Evolutionary conservation across 2,797 vertebrate genomes (phyloP).

Genomic region (Todus mexicanus): DNA sequence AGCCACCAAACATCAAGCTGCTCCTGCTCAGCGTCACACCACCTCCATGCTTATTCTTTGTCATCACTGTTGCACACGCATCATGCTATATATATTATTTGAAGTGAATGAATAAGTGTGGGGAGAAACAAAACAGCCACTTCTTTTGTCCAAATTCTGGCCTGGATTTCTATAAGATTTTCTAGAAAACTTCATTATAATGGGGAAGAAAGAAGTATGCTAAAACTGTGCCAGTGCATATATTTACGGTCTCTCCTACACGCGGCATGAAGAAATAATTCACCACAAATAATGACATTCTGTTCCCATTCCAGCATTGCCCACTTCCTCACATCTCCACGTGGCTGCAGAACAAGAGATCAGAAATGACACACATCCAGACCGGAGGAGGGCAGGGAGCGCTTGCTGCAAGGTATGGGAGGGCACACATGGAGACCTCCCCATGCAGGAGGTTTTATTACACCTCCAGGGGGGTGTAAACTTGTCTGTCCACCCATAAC

Average conservation of each 20-base stretch:
- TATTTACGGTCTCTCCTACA: slow-evolving; percentile 12
- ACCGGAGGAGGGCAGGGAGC: not conserved
- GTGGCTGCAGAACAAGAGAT: not conserved
- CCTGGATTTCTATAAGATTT: not conserved
- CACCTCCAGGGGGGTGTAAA: not conserved
- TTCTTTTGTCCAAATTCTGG: not conserved
- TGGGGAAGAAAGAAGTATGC: not conserved
- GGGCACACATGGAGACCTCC: not conserved
- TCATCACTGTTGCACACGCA: not conserved
- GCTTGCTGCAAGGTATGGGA: not conserved
- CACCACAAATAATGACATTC: not conserved
- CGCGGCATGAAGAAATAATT: slow-evolving; percentile 9
- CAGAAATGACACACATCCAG: not conserved
- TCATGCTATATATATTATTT: not conserved
- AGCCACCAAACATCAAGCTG: not conserved
- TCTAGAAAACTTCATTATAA: not conserved
- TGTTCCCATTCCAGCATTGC: not conserved
- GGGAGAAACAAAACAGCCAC: not conserved
- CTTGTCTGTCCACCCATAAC: not conserved
- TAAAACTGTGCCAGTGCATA: not conserved
- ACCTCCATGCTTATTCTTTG: not conserved
- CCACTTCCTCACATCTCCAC: not conserved
- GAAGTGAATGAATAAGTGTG: not conserved
- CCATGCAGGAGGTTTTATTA: not conserved
- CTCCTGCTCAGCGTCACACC: not conserved